Evolutionary conservation across 2,797 vertebrate species (phyloP).

Genomic region (Neopelma chrysocephalum): DNA sequence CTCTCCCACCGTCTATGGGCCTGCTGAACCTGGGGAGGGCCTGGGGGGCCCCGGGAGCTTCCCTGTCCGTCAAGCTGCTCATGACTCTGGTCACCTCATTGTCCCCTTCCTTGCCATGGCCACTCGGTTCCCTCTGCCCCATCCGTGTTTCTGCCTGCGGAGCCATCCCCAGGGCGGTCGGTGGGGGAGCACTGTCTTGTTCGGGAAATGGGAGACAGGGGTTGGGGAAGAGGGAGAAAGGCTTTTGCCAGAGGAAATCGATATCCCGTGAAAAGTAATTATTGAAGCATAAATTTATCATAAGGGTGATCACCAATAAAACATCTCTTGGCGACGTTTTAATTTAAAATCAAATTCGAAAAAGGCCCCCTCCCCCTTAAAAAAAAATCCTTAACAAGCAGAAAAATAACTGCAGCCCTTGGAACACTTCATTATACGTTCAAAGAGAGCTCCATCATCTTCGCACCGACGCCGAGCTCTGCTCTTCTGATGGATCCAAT

Average conservation of each 20-base stretch:
- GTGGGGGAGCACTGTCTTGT: background rate
- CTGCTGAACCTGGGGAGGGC: rapidly evolving
- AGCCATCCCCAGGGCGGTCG: rapidly evolving
- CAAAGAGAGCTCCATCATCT: conserved; percentile 76
- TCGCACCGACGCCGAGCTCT: conserved; percentile 52
- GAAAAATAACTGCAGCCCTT: conserved; percentile 79
- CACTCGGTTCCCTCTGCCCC: background rate
- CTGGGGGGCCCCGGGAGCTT: too few species aligned
- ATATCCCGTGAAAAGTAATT: conserved; percentile 75
- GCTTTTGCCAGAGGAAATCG: conserved; percentile 68
- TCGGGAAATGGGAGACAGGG: conserved; percentile 24
- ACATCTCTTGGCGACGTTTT: conserved; percentile 77
- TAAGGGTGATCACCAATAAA: conserved; percentile 78
- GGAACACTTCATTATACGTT: conserved; percentile 74
- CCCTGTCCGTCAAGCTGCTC: rapidly evolving
- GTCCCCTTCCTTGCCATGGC: rapidly evolving
- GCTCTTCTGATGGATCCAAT: conserved; percentile 71
- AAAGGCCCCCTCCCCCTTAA: conserved; percentile 12
- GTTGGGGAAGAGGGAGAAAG: conserved; percentile 28
- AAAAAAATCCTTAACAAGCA: conserved; percentile 78
- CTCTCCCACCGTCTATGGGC: rapidly evolving
- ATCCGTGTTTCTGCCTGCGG: background rate
- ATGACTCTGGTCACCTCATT: rapidly evolving
- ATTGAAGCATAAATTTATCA: conserved; percentile 80
- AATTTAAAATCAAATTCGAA: conserved; percentile 78